Percentiles rank a stretch among this genome's conserved stretches.
phyloP scores from a whole-genome alignment of 2,113 vertebrate genomes.

The Corvus cornix region DNA sequence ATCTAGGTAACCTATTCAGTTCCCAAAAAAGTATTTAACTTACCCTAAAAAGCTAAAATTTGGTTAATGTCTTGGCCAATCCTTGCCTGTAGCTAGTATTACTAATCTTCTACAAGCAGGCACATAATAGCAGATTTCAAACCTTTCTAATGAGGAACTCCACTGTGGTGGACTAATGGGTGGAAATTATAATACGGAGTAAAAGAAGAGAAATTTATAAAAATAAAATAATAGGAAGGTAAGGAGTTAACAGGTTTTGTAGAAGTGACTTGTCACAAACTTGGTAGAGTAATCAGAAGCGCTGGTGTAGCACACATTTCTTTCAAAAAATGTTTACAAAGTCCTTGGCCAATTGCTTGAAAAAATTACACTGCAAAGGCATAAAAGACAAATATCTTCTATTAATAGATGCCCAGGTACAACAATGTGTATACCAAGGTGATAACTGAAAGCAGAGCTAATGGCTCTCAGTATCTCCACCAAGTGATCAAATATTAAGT shows the following conservation, averaged over 20 bases:
- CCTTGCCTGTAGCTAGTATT: neutral
- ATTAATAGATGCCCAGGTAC: neutral
- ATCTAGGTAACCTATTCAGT: neutral
- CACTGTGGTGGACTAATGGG: neutral
- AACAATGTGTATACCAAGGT: neutral
- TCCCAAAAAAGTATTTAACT: neutral
- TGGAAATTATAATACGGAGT: neutral
- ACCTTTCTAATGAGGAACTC: neutral
- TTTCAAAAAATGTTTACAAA: neutral
- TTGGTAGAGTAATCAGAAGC: neutral
- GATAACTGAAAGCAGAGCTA: neutral
- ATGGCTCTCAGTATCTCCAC: neutral
- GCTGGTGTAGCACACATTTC: neutral
- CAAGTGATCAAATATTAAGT: neutral
- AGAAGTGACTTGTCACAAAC: neutral
- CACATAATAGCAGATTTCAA: neutral
- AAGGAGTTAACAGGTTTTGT: neutral
- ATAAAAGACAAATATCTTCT: neutral
- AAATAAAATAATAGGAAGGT: neutral
- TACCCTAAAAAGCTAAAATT: neutral
- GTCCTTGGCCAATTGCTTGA: neutral
- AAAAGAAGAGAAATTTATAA: neutral
- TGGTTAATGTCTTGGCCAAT: neutral
- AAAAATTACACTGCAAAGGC: neutral
- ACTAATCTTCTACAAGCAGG: neutral